These are phyloP conservation scores for Corythornis madagascariensis DNA, from an alignment of 2,113 vertebrate genomes.

Conservation along the genomic window DNA sequence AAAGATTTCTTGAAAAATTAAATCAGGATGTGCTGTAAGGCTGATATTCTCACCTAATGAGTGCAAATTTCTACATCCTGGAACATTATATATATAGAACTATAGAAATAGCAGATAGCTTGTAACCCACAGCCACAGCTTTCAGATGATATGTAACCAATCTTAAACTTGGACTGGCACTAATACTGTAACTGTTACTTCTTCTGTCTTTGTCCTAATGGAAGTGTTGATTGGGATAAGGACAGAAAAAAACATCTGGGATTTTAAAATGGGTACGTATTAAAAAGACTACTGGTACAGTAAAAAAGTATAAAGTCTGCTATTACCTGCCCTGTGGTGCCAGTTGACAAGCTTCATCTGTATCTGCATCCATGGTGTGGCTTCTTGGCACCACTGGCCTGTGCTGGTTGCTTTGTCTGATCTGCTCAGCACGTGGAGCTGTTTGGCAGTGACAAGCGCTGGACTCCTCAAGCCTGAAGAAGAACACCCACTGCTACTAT, in stretches of 20 bases:
- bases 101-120: neutral
- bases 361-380: neutral
- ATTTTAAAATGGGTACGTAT: neutral
- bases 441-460: neutral
- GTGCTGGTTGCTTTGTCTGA: neutral
- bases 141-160: neutral
- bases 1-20: conserved; percentile 12
- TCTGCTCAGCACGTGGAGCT: neutral
- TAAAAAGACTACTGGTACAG: neutral
- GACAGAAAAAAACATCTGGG: neutral
- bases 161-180: neutral
- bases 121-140: neutral
- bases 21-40: neutral
- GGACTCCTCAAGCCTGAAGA: neutral
- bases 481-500: neutral
- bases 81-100: neutral
- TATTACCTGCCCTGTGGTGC: neutral
- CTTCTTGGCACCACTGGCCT: neutral
- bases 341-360: neutral
- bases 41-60: neutral
- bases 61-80: neutral
- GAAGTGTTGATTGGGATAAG: neutral
- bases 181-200: neutral
- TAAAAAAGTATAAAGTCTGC: neutral
- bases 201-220: neutral